Conservation (phyloP, 2,888 invertebrate genomes). For the Drosophila neotestacea region DNA sequence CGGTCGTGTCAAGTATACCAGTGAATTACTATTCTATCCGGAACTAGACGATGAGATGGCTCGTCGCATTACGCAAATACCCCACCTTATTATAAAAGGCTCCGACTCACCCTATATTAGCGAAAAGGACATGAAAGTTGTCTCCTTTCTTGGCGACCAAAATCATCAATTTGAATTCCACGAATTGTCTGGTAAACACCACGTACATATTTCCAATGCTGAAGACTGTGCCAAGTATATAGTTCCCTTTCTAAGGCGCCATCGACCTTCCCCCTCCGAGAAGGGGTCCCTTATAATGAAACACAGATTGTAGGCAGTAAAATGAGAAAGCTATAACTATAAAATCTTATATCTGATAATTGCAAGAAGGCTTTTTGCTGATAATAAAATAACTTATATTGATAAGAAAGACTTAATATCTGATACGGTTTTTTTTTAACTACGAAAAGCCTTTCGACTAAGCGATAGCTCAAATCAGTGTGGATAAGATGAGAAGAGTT, state of each 20-base stretch:
- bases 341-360: no score
- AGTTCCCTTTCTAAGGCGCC: neutral
- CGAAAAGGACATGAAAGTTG: neutral
- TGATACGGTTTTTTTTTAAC: no score
- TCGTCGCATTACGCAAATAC: neutral
- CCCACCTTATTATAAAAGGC: constrained; percentile 11
- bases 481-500: no score
- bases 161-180: constrained; percentile 2
- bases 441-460: no score
- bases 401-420: no score
- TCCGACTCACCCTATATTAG: neutral
- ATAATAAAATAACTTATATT: no score
- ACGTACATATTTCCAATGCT: constrained; percentile 3
- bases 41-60: constrained; percentile 1
- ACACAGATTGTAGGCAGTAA: neutral
- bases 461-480: no score
- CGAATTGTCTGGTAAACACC: neutral
- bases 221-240: neutral
- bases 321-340: no score
- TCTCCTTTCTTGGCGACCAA: neutral
- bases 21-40: neutral
- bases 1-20: neutral
- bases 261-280: neutral
- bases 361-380: no score
- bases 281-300: neutral